Evolutionary conservation across 1,140 invertebrate species (phyloP).

Genomic region (Hylaeus anthracinus): DNA sequence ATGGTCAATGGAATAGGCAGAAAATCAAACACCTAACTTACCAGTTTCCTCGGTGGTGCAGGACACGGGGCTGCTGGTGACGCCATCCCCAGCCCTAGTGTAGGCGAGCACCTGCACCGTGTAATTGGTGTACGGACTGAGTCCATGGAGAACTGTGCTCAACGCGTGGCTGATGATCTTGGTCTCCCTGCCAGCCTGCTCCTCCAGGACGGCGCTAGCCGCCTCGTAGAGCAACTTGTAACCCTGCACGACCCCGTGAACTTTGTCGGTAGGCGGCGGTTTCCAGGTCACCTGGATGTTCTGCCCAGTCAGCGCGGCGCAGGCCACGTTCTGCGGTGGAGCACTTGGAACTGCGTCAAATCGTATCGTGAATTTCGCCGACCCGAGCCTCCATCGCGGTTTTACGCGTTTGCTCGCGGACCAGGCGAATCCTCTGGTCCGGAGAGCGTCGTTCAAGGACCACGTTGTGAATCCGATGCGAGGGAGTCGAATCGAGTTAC

Average conservation of each 20-base stretch:
- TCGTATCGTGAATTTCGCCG: slow-evolving; percentile 44
- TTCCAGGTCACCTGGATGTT: slow-evolving; percentile 90
- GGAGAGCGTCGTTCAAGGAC: too few species aligned
- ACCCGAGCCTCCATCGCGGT: not conserved
- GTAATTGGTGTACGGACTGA: slow-evolving; percentile 88
- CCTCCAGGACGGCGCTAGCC: slow-evolving; percentile 67
- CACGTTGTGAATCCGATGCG: too few species aligned
- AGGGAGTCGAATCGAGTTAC: too few species aligned
- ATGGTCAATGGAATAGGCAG: too few species aligned
- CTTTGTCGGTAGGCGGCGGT: slow-evolving; percentile 85
- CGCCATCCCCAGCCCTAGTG: slow-evolving; percentile 89
- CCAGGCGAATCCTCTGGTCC: not conserved
- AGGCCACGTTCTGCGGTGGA: slow-evolving; percentile 85
- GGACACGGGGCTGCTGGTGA: slow-evolving; percentile 85
- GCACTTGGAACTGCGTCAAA: slow-evolving; percentile 84
- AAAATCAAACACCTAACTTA: too few species aligned
- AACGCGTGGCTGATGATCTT: slow-evolving; percentile 83
- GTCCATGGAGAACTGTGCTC: slow-evolving; percentile 82
- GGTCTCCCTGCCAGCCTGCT: slow-evolving; percentile 81
- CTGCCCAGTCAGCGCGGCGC: slow-evolving; percentile 85
- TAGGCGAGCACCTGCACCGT: slow-evolving; percentile 90
- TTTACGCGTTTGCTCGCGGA: too few species aligned
- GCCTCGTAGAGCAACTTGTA: slow-evolving; percentile 91
- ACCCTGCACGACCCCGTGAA: slow-evolving; percentile 89
- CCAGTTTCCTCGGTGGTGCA: slow-evolving; percentile 88